These are phyloP conservation scores for Paramisgurnus dabryanus DNA, from an alignment of 2,113 vertebrate genomes.

Conservation along the genomic window DNA sequence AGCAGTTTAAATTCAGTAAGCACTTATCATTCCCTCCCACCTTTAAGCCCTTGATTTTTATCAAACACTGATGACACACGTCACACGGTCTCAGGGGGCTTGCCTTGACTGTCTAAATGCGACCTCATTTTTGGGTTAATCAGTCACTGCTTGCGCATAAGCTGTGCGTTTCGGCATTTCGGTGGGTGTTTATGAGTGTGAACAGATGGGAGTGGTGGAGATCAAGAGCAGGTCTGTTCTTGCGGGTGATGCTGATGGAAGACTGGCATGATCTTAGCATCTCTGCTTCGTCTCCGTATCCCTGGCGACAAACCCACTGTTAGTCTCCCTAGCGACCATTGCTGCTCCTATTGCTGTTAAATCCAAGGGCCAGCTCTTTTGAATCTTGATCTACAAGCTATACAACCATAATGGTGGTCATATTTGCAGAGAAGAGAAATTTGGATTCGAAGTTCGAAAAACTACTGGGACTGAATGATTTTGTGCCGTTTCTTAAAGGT, in stretches of 20 bases:
- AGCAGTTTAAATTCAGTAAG: constrained; percentile 99
- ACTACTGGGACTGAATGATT: too few species aligned
- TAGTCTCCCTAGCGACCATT: constrained; percentile 55
- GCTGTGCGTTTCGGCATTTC: not conserved
- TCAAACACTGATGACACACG: not conserved
- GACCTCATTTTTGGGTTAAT: constrained; percentile 37
- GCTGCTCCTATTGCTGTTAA: constrained; percentile 41
- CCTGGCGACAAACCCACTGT: constrained; percentile 52
- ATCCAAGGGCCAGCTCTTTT: constrained; percentile 37
- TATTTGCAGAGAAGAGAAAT: not conserved
- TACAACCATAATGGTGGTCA: not conserved
- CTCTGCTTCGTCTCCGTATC: constrained; percentile 47
- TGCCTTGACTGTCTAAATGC: not conserved
- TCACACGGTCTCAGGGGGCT: constrained; percentile 7
- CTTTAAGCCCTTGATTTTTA: not conserved
- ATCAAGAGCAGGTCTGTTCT: constrained; percentile 37
- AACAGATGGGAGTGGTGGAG: constrained; percentile 37
- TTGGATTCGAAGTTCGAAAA: not conserved
- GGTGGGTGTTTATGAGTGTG: constrained; percentile 10
- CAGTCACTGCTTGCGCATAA: not conserved
- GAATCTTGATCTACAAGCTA: constrained; percentile 33
- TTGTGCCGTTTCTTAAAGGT: too few species aligned
- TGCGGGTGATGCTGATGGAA: constrained; percentile 44
- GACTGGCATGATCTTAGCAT: constrained; percentile 45
- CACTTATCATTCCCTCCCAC: not conserved